A percentile compares a stretch with the other conserved stretches of the same genome.
phyloP scores from a whole-genome alignment of 2,888 invertebrate genomes.

The Limnephilus auricula region DNA sequence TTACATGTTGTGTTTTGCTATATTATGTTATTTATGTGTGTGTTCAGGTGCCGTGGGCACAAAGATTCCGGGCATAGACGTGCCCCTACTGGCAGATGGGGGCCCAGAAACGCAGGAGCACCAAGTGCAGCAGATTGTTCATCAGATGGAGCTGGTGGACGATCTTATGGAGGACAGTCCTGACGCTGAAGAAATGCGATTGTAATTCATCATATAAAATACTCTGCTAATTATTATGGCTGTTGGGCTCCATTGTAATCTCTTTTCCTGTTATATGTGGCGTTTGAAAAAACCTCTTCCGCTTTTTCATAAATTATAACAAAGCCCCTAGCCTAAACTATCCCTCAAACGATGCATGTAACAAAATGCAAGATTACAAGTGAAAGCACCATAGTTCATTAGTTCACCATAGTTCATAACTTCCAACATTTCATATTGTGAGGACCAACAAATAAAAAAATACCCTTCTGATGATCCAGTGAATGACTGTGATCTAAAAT shows the following conservation, averaged over 20 bases:
- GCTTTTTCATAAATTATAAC: too few species aligned
- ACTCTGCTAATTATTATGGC: background rate
- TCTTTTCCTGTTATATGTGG: too few species aligned
- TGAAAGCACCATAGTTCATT: too few species aligned
- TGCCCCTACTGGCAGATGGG: constrained; percentile 61
- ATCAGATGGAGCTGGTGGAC: constrained; percentile 81
- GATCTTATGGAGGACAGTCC: constrained; percentile 82
- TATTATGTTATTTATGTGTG: background rate
- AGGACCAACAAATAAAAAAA: too few species aligned
- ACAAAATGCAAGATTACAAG: too few species aligned
- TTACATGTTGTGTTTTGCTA: background rate
- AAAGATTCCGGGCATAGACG: constrained; percentile 52
- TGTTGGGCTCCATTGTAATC: background rate
- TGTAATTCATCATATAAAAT: constrained; percentile 71
- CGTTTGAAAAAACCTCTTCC: too few species aligned
- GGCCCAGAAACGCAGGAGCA: constrained; percentile 69
- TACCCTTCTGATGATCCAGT: too few species aligned
- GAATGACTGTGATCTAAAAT: too few species aligned
- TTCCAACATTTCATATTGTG: too few species aligned
- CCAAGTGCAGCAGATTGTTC: constrained; percentile 80
- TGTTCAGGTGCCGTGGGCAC: constrained; percentile 56
- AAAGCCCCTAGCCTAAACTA: too few species aligned
- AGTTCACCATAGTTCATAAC: too few species aligned
- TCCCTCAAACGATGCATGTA: too few species aligned
- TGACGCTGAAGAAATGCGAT: constrained; percentile 79